Conservation (phyloP, 2,797 vertebrate species). For the Aplochiton taeniatus region DNA sequence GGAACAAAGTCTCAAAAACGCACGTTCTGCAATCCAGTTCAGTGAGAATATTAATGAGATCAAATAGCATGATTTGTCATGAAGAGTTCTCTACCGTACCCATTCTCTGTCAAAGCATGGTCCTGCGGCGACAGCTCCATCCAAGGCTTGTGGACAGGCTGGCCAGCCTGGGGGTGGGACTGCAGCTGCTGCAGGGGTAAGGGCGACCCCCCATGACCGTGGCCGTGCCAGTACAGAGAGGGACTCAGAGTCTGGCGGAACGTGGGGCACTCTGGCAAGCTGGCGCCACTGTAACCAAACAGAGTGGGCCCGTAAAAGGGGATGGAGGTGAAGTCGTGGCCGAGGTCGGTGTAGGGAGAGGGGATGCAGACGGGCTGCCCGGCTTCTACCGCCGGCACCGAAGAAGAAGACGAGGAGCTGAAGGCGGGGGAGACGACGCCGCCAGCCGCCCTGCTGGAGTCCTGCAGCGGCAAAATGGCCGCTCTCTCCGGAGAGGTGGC, state of each 20-base stretch:
- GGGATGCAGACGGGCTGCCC: conserved; percentile 85
- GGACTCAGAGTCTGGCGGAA: conserved; percentile 80
- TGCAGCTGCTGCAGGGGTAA: conserved; percentile 80
- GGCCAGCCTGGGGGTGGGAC: conserved; percentile 73
- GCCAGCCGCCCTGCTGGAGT: conserved; percentile 71
- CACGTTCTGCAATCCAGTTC: too few species aligned
- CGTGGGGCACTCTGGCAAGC: conserved; percentile 70
- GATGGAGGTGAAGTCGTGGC: conserved; percentile 82
- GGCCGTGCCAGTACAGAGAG: conserved; percentile 80
- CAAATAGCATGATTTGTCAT: too few species aligned
- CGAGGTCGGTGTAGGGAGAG: conserved; percentile 84
- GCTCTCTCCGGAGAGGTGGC: conserved; percentile 73
- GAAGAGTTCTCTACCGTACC: conserved; percentile 62
- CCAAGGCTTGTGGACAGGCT: conserved; percentile 81
- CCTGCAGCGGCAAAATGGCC: conserved; percentile 82
- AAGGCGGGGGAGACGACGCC: conserved; percentile 74
- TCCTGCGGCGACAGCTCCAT: conserved; percentile 75
- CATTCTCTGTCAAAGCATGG: conserved; percentile 66
- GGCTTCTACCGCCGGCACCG: conserved; percentile 65
- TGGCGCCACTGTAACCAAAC: conserved; percentile 78
- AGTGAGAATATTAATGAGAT: too few species aligned
- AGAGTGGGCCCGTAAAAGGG: conserved; percentile 87
- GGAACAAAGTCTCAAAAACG: too few species aligned
- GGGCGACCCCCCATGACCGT: conserved; percentile 77
- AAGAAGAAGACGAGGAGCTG: conserved; percentile 71